Base-by-base conservation (phyloP, 2,113 vertebrate genomes). In the Ctenomys sociabilis region DNA sequence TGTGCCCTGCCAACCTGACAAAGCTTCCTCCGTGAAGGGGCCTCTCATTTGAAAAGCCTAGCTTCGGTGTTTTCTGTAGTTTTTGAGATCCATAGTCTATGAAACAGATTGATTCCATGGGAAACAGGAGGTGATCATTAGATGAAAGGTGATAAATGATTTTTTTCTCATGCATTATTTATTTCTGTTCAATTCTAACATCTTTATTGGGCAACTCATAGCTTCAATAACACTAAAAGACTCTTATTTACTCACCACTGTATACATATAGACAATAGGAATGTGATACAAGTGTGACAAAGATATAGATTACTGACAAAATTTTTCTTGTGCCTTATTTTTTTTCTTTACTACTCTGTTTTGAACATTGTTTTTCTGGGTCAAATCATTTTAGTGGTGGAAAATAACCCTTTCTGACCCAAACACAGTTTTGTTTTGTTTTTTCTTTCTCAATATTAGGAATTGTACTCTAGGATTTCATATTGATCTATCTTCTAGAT, bases 161-260 rank as follows among this genome's bases (percentile, higher is more conserved):
- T 80, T 24, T 43, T 89, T 94, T 96, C 93, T 95, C 96, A 97
- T 96, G 30, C 94, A 96, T 93, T 91, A 94, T 96, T 96, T 93
- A 94, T 91, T 0, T 37, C 82, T 24, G n/a, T 81, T 95, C 70
- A 35, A 45, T 70, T 80, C 43, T 30, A 80, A 78, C 92, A 61
- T 94, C 78, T 88, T 97, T 80, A 66, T 83, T 37, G 37, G 8
- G n/a, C 66, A 26, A 40, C 72, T 91, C 52, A 26, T 88, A 78
- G 43, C 66, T 59, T 32, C 49, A 32, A n/a, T 63, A 66, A 61
- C 1, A 7, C 28, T 16, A 1, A 86, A 63, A 49, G 28, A 2
- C 12, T 43, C 81, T 37, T 61, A 40, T 87, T 88, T 72, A 35
- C 77, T 73, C 30, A 2, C 77, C 1, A 4, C 1, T n/a, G 17